Evolutionary conservation across 2,113 vertebrate genomes (phyloP).

Genomic region (Haplotaxodon microlepis): DNA sequence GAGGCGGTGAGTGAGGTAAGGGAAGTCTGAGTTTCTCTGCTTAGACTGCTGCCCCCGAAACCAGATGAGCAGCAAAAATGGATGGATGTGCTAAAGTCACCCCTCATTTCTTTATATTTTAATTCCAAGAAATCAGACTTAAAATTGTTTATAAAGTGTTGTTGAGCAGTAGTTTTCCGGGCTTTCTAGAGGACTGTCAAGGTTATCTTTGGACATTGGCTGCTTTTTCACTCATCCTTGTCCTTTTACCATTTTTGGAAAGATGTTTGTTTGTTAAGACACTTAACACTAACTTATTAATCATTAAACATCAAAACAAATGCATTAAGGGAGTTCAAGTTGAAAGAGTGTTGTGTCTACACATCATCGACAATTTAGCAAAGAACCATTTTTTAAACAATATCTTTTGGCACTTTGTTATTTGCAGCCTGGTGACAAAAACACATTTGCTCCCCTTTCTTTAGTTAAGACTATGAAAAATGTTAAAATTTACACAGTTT

Average conservation of each 20-base stretch:
- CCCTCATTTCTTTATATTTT: neutral
- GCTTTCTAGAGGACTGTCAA: fast-evolving
- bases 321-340: neutral
- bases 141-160: fast-evolving
- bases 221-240: neutral
- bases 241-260: neutral
- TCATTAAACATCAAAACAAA: neutral
- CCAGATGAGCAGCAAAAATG: neutral
- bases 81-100: neutral
- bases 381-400: neutral
- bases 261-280: neutral
- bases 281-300: neutral
- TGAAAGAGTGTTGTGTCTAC: neutral
- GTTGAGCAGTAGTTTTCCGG: neutral
- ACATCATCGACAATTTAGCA: neutral
- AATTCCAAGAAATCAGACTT: neutral
- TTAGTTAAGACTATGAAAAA: neutral
- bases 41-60: neutral
- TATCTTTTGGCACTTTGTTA: neutral
- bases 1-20: neutral
- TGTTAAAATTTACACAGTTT: neutral
- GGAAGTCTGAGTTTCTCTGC: neutral
- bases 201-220: neutral
- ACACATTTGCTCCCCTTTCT: neutral
- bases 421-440: neutral